phyloP scores from a whole-genome alignment of 2,797 vertebrate genomes.

The Tragelaphus eurycerus region DNA sequence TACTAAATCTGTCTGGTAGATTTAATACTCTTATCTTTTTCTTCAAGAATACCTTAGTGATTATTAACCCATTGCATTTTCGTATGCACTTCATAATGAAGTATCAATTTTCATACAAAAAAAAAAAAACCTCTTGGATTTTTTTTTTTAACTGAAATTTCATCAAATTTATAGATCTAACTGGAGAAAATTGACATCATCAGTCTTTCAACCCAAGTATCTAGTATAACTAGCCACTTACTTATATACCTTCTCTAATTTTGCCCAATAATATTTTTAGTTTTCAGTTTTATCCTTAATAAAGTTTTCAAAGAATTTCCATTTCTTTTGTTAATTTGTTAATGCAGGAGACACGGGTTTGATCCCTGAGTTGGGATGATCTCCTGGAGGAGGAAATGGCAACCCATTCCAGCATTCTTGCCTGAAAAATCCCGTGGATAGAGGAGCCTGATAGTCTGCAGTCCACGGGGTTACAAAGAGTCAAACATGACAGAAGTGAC shows the following conservation, averaged over 20 bases:
- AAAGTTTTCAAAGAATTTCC: background rate
- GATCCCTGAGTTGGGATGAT: background rate
- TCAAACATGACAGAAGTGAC: background rate
- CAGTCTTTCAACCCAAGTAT: background rate
- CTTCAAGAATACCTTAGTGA: background rate
- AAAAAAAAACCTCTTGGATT: background rate
- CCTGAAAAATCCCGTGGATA: background rate
- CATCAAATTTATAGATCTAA: background rate
- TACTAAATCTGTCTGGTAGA: background rate
- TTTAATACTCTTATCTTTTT: background rate
- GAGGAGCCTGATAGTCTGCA: background rate
- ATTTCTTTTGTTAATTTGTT: background rate
- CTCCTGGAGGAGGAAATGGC: background rate
- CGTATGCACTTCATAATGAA: background rate
- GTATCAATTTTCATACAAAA: background rate
- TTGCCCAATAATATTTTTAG: background rate
- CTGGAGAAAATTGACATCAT: background rate
- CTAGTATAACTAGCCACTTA: background rate
- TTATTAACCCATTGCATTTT: background rate
- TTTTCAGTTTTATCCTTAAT: background rate
- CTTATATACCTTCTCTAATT: background rate
- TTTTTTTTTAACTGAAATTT: background rate
- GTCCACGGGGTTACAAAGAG: background rate
- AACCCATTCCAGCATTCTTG: background rate
- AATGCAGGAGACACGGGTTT: background rate